Evolutionary conservation across 2,888 invertebrate genomes (phyloP), one percentile per base, ranked within the genome.

Genomic region (Chironomus tentans): DNA sequence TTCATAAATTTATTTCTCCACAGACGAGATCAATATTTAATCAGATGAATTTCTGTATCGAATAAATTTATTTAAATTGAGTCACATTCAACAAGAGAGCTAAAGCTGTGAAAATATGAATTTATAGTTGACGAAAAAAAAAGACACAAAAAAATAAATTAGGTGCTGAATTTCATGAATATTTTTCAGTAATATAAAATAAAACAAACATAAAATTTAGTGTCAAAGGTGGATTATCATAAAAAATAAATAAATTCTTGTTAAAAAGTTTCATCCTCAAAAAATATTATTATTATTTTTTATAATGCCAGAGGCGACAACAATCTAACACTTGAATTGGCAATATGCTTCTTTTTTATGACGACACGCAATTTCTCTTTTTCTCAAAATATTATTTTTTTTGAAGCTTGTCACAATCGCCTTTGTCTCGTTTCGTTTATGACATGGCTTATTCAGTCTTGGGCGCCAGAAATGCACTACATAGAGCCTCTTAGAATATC

Each of bases 271-370:
- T 38, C 18, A n/a, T 28, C 22, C 18, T 21, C 18, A 24, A 65
- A 12, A 65, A 21, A 13, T 2, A 65, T 15, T 5, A n/a, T 2
- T 18, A 62, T 21, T 21, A 65, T 68, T 74, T 74, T 74, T 38
- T 38, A 38, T 38, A 74, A 74, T 46, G 21, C n/a, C 68, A 65
- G 47, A 48, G 65, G 48, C 74, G 68, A 74, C 65, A 74, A 68
- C 22, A 10, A 72, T 72, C 61, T 21, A 21, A 61, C 72, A 72
- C 62, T 38, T 38, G 38, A 38, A 50, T 72, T 56, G n/a, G n/a
- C n/a, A 15, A 12, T 12, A 18, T 56, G 38, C 38, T 38, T 38
- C 38, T 18, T 56, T 56, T 56, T 65, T 65, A 65, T 65, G 65
- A 24, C 22, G 24, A 65, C 65, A 65, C 62, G 74, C 65, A 74